A percentile compares a stretch with the other conserved stretches of the same genome.
Evolutionary conservation across 2,888 invertebrate genomes (phyloP).

Genomic region (Vesta saturnalis): DNA sequence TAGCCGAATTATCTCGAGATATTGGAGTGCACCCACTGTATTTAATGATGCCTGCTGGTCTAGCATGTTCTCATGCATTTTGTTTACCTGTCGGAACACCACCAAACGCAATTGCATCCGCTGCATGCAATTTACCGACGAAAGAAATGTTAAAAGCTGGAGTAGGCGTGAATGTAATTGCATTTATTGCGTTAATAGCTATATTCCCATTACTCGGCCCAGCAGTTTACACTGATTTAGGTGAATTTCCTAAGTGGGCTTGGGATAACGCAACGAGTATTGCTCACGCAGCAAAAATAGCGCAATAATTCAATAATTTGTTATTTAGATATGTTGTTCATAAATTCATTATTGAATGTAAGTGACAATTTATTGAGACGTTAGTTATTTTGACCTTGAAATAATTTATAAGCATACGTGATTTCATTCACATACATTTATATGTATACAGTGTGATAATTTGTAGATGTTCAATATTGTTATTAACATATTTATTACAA

Average conservation of each 20-base stretch:
- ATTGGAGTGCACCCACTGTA: constrained; percentile 82
- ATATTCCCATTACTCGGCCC: constrained; percentile 81
- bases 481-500: no score
- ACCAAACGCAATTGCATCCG: constrained; percentile 93
- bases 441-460: no score
- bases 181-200: constrained; percentile 75
- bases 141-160: constrained; percentile 80
- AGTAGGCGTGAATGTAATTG: constrained; percentile 77
- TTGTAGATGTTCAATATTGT: no score
- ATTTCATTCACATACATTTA: no score
- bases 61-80: constrained; percentile 92
- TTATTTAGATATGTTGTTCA: no score
- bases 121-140: constrained; percentile 82
- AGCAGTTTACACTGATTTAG: constrained; percentile 70
- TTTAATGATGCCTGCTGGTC: constrained; percentile 88
- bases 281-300: neutral
- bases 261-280: constrained; percentile 8
- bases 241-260: constrained; percentile 73
- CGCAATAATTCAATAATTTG: no score
- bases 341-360: no score
- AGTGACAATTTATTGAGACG: no score
- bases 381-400: no score
- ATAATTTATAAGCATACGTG: no score
- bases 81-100: constrained; percentile 95
- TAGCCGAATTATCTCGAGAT: constrained; percentile 76